Base-by-base conservation (phyloP, 2,797 vertebrate species). In the Periophthalmus magnuspinnatus region DNA sequence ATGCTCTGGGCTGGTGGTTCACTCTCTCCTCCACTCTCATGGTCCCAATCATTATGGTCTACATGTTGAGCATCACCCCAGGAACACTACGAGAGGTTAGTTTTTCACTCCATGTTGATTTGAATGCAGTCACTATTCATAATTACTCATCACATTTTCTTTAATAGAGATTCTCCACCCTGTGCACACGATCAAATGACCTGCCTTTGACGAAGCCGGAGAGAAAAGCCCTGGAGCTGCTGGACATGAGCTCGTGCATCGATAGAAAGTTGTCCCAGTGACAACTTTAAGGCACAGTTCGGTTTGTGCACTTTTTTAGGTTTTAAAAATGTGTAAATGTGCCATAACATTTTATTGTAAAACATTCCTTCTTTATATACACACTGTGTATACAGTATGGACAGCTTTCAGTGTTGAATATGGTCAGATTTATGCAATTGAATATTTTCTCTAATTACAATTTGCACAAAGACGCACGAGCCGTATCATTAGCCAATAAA, bases 21-120 rank as follows among this genome's bases (percentile, higher is more conserved):
- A 94, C 94, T 5, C 93, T 95, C 19, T 95, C 94, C 45, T 95
- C 94, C 7, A 94, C 93, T 0, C 87, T 94, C 22, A 36, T 93
- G 41, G 89, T 94, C 78, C 94, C 93, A 48, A 17, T 94, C 5
- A 85, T 83, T 64, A 93, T 95, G 92, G 45, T 94, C 48, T 93
- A 93, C 77, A 87, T 77, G 2, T 14, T 95, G 21, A 65, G 55
- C 33, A 68, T 56, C 52, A 93, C 93, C 33, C 89, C 91, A 16
- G 94, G 94, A 17, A 87, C 92, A 47, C 79, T 93, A 19, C 77
- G 33, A 60, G 83, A 94, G 92, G 94, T 94, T 34, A 10, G 63
- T 65, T 65, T 64, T 6, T 50, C 16, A 65, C 21, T 10, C 8
- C 24, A 24, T 24, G 7, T 28, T 8, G 22, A 24, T 16, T 28